Evolutionary conservation across 2,113 vertebrate genomes (phyloP).

Genomic region (Otolemur garnettii): DNA sequence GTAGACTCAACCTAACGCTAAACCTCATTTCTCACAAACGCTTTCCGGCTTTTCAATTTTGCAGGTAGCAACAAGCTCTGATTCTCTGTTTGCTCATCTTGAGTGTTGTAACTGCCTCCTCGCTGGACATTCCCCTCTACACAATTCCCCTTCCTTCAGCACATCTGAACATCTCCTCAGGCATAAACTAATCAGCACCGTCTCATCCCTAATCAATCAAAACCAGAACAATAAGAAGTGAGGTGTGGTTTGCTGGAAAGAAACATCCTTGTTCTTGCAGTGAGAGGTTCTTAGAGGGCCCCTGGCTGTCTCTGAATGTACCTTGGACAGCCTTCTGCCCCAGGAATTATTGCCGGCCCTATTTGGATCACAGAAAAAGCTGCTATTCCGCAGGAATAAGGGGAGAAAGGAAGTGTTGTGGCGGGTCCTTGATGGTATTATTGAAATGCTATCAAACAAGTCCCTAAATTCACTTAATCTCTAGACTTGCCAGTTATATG

Average conservation of each 20-base stretch:
- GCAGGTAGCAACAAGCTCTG: neutral
- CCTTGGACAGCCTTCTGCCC: neutral
- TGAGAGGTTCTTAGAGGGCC: neutral
- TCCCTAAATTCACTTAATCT: constrained; percentile 33
- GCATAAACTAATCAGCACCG: neutral
- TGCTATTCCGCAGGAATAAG: no score
- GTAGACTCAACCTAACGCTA: neutral
- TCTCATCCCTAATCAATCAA: neutral
- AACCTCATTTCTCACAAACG: neutral
- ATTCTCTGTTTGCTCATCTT: neutral
- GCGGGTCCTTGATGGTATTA: neutral
- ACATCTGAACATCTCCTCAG: no score
- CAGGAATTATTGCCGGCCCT: neutral
- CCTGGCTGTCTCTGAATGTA: neutral
- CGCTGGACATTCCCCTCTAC: neutral
- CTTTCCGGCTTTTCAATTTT: neutral
- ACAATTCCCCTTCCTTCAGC: no score
- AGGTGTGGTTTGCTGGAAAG: neutral
- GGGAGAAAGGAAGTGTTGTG: neutral
- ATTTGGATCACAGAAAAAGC: neutral
- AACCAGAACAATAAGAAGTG: neutral
- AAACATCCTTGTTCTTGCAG: neutral
- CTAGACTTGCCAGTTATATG: constrained; percentile 15
- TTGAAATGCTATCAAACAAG: neutral
- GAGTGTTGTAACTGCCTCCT: neutral